These are phyloP conservation scores for Pinctada fucata DNA, from an alignment of 2,888 invertebrate species.

Conservation along the genomic window DNA sequence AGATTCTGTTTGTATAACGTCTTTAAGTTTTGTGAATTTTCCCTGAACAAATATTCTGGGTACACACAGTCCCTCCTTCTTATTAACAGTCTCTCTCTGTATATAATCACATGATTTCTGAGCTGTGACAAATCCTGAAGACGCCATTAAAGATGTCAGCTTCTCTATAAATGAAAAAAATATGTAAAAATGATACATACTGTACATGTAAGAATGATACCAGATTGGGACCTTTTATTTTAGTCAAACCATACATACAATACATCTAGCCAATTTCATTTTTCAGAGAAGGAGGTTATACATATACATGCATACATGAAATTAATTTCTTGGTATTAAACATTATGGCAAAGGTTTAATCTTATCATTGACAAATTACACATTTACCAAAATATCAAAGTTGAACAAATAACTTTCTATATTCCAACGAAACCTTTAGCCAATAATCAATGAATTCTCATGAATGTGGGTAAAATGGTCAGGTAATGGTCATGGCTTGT, in stretches of 20 bases:
- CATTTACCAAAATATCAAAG: too few relatives aligned
- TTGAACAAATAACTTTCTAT: too few relatives aligned
- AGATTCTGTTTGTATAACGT: too few relatives aligned
- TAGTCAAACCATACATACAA: not conserved
- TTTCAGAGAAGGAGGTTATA: not conserved
- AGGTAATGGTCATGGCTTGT: too few relatives aligned
- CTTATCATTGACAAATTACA: too few relatives aligned
- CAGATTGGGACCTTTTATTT: not conserved
- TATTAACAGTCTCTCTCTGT: constrained; percentile 91
- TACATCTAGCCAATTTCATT: not conserved
- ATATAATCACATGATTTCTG: constrained; percentile 84
- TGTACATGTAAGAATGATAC: too few relatives aligned
- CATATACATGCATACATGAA: too few relatives aligned
- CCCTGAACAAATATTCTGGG: constrained; percentile 94
- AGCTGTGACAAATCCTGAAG: constrained; percentile 84
- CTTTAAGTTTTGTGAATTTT: constrained; percentile 63
- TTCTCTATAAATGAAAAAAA: constrained; percentile 79
- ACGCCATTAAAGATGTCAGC: constrained; percentile 82
- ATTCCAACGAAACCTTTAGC: too few relatives aligned
- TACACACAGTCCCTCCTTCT: constrained; percentile 93
- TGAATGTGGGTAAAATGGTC: too few relatives aligned
- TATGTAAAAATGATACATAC: not conserved
- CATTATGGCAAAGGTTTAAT: too few relatives aligned
- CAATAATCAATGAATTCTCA: too few relatives aligned
- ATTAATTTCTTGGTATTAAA: too few relatives aligned